phyloP scores from a whole-genome alignment of 2,113 vertebrate species.

The Alosa alosa region DNA sequence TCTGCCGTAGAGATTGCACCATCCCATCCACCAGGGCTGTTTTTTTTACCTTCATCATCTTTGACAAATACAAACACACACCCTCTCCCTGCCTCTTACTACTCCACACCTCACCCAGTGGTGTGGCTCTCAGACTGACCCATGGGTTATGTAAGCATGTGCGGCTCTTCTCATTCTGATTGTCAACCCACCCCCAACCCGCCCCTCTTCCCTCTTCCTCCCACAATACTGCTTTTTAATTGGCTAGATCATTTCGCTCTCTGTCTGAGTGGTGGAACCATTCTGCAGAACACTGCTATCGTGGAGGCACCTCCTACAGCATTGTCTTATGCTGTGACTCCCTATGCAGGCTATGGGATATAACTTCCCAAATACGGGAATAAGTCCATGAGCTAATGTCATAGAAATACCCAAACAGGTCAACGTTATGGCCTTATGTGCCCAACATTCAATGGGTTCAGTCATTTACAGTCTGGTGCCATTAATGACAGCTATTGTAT shows the following conservation, averaged over 20 bases:
- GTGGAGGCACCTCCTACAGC: background rate
- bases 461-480: too few relatives aligned
- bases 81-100: background rate
- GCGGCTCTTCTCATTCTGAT: constrained; percentile 31
- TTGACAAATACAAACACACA: background rate
- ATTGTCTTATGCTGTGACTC: too few relatives aligned
- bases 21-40: constrained; percentile 18
- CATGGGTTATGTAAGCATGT: constrained; percentile 38
- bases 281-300: background rate
- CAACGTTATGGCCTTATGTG: too few relatives aligned
- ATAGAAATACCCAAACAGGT: too few relatives aligned
- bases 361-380: too few relatives aligned
- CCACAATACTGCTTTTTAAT: constrained; percentile 39
- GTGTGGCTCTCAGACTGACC: constrained; percentile 25
- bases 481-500: too few relatives aligned
- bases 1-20: constrained; percentile 39
- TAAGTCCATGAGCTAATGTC: too few relatives aligned
- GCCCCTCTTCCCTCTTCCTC: background rate
- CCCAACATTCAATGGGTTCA: too few relatives aligned
- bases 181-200: constrained; percentile 27
- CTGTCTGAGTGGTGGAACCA: background rate
- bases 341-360: too few relatives aligned
- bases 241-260: constrained; percentile 22
- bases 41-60: background rate
- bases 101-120: background rate